These are phyloP conservation scores for Chrysocyon brachyurus DNA, from an alignment of 2,797 vertebrate genomes.

Conservation along the genomic window DNA sequence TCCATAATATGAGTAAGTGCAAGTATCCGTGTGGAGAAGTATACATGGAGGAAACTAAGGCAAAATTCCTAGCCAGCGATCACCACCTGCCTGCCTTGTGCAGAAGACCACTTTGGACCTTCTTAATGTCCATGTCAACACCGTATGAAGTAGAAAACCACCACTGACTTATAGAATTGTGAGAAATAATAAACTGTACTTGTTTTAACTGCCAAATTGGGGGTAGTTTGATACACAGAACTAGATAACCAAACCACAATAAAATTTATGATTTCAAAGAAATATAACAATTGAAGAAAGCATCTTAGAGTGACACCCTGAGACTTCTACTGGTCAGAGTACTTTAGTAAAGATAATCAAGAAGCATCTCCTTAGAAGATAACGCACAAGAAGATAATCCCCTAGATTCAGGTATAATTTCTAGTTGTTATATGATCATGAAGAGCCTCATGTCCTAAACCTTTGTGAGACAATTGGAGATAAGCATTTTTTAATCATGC, in stretches of 20 bases:
- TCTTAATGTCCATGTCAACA: not conserved
- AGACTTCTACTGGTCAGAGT: not conserved
- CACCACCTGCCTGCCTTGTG: not conserved
- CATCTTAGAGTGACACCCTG: not conserved
- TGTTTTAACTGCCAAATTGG: not conserved
- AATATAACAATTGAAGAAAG: not conserved
- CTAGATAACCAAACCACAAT: not conserved
- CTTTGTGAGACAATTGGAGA: not conserved
- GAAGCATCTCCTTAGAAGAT: not conserved
- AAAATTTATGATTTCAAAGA: not conserved
- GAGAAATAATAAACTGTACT: not conserved
- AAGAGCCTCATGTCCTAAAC: not conserved
- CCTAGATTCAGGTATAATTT: not conserved
- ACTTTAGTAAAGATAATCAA: not conserved
- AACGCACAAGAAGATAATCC: not conserved
- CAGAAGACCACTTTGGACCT: not conserved
- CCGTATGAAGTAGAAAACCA: not conserved
- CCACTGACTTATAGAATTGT: not conserved
- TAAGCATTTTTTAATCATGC: not conserved
- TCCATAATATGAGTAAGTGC: not conserved
- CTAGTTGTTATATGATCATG: not conserved
- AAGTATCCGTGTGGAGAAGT: not conserved
- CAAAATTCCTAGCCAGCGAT: not conserved
- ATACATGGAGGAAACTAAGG: not conserved
- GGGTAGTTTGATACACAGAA: not conserved